These are phyloP conservation scores for Phoxinus phoxinus DNA, from an alignment of 2,113 vertebrate genomes.

Conservation along the genomic window DNA sequence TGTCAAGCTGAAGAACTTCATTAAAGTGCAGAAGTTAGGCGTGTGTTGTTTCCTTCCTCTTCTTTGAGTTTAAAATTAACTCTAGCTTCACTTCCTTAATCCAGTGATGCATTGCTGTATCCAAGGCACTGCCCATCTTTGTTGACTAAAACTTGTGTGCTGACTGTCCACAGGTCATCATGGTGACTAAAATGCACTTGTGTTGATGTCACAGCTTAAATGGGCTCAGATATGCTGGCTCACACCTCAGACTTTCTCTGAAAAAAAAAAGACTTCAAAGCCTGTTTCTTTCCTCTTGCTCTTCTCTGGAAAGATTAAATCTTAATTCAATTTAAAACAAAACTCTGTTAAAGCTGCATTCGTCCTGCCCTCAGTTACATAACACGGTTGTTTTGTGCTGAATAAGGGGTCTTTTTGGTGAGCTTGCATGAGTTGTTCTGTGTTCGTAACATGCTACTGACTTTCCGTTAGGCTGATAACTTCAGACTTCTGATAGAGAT, in stretches of 20 bases:
- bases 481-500: neutral
- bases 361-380: neutral
- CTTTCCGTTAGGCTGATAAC: neutral
- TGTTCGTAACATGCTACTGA: conserved; percentile 4
- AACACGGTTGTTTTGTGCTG: neutral
- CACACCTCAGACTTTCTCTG: neutral
- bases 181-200: conserved; percentile 3
- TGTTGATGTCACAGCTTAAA: neutral
- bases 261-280: neutral
- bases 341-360: neutral
- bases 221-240: neutral
- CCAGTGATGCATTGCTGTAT: conserved; percentile 14
- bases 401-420: neutral
- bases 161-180: neutral
- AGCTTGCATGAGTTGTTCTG: neutral
- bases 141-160: conserved; percentile 3
- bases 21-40: conserved; percentile 12
- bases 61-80: conserved; percentile 48
- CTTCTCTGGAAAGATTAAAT: neutral
- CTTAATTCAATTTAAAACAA: conserved; percentile 4
- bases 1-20: conserved; percentile 10
- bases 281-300: neutral
- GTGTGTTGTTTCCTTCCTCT: conserved; percentile 31
- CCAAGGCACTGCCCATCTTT: conserved; percentile 27
- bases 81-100: conserved; percentile 32